A percentile compares a stretch with the other conserved stretches of the same genome.
These are phyloP conservation scores for Cryptocephalus moraei DNA, from an alignment of 2,888 invertebrate species.

Conservation along the genomic window DNA sequence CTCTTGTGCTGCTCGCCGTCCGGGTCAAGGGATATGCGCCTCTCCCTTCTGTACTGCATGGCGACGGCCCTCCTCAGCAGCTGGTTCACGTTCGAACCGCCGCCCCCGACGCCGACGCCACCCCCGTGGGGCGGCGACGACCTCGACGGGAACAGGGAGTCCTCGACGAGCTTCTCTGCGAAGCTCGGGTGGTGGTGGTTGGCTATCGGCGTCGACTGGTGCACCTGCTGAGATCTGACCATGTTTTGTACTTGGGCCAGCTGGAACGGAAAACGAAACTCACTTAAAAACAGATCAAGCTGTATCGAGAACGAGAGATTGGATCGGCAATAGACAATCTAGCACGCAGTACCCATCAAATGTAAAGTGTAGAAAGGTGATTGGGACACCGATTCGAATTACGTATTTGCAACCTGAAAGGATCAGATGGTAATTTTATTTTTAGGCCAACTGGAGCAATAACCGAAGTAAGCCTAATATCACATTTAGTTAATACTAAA, in stretches of 20 bases:
- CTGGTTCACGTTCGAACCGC: slow-evolving; percentile 49
- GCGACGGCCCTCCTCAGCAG: slow-evolving; percentile 47
- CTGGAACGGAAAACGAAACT: slow-evolving; percentile 29
- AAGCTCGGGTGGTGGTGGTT: slow-evolving; percentile 36
- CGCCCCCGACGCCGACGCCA: too few relatives aligned
- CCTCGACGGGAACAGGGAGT: slow-evolving; percentile 47
- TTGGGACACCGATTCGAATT: too few relatives aligned
- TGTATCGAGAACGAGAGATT: too few relatives aligned
- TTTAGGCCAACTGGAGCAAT: too few relatives aligned
- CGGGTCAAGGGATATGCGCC: slow-evolving; percentile 54
- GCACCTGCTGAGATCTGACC: slow-evolving; percentile 50
- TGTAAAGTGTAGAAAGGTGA: too few relatives aligned
- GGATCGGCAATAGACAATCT: too few relatives aligned
- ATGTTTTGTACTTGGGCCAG: slow-evolving; percentile 57
- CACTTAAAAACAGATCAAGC: too few relatives aligned
- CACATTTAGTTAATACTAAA: too few relatives aligned
- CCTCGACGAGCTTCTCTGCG: slow-evolving; percentile 42
- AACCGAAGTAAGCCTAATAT: too few relatives aligned
- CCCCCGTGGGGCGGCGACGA: slow-evolving; percentile 39
- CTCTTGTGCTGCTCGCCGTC: slow-evolving; percentile 49
- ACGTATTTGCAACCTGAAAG: too few relatives aligned
- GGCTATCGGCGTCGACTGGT: slow-evolving; percentile 26
- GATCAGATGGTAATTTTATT: too few relatives aligned
- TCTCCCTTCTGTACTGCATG: slow-evolving; percentile 39
- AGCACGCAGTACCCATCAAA: too few relatives aligned